Percentiles rank a stretch among this genome's conserved stretches.
These are phyloP conservation scores for Cynoglossus semilaevis DNA, from an alignment of 2,113 vertebrate species.

Conservation along the genomic window DNA sequence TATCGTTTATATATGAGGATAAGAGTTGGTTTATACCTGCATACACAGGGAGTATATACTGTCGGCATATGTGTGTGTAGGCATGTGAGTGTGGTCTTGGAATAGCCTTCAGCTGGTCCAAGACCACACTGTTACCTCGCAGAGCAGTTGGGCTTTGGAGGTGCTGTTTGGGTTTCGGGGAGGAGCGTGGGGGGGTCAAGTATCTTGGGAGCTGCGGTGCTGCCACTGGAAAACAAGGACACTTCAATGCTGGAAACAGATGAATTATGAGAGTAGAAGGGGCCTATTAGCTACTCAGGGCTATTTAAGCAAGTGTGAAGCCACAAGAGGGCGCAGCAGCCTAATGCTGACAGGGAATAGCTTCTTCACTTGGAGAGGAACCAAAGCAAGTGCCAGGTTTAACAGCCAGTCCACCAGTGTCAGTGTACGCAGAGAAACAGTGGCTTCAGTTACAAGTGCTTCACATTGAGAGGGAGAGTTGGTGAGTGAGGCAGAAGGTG, in stretches of 20 bases:
- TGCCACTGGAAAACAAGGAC: slow-evolving; percentile 92
- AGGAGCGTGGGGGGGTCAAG: slow-evolving; percentile 86
- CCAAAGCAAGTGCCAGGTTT: neutral
- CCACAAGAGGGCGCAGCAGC: slow-evolving; percentile 55
- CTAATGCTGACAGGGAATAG: slow-evolving; percentile 12
- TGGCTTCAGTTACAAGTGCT: slow-evolving; percentile 46
- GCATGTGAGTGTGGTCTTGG: slow-evolving; percentile 5
- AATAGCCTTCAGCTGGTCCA: slow-evolving; percentile 30
- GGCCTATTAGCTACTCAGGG: neutral
- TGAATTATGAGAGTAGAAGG: slow-evolving; percentile 1
- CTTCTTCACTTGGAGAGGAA: slow-evolving; percentile 6
- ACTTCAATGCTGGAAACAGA: slow-evolving; percentile 56
- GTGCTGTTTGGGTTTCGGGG: slow-evolving; percentile 96
- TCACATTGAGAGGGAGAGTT: slow-evolving; percentile 19
- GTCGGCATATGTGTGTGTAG: no score
- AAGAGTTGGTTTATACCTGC: neutral
- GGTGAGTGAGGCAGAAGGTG: slow-evolving; percentile 15
- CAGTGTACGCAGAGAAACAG: slow-evolving; percentile 13
- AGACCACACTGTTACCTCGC: slow-evolving; percentile 84
- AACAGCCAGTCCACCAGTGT: slow-evolving; percentile 9
- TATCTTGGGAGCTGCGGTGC: slow-evolving; percentile 84
- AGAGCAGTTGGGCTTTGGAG: slow-evolving; percentile 89
- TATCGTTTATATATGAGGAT: neutral
- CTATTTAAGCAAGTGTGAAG: slow-evolving; percentile 9
- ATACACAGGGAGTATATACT: slow-evolving; percentile 3